Conservation (phyloP, 1,140 invertebrate genomes). For the Drosophila varians region DNA sequence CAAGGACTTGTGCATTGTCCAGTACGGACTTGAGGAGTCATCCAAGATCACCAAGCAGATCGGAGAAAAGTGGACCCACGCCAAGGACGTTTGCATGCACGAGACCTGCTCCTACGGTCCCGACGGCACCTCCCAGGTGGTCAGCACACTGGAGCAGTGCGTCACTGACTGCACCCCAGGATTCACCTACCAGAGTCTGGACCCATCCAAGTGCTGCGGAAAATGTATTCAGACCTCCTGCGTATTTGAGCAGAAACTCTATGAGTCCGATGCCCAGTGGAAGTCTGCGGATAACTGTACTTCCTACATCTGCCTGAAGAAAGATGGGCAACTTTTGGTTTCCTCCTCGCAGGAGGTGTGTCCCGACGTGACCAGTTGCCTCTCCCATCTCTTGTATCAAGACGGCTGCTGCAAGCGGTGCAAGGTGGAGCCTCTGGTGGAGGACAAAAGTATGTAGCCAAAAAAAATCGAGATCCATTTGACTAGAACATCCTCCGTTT, state of each 20-base stretch:
- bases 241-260: conserved; percentile 85
- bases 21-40: conserved; percentile 83
- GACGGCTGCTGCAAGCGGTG: conserved; percentile 89
- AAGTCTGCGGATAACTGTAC: conserved; percentile 88
- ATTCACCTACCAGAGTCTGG: conserved; percentile 84
- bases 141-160: conserved; percentile 85
- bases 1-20: conserved; percentile 88
- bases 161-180: conserved; percentile 85
- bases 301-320: conserved; percentile 67
- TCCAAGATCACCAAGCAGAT: conserved; percentile 84
- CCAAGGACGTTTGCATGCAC: conserved; percentile 86
- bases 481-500: conserved; percentile 26
- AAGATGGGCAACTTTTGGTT: conserved; percentile 83
- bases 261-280: conserved; percentile 86
- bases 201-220: conserved; percentile 87
- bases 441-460: conserved; percentile 74
- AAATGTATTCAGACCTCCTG: conserved; percentile 88
- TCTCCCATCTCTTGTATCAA: conserved; percentile 82
- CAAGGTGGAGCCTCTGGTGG: conserved; percentile 83
- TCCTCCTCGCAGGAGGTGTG: conserved; percentile 85
- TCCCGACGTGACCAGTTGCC: conserved; percentile 86
- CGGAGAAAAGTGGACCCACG: conserved; percentile 83
- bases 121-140: conserved; percentile 84
- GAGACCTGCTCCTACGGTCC: conserved; percentile 85
- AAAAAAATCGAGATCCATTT: neutral